phyloP scores from a whole-genome alignment of 2,888 invertebrate genomes.

The Ichneumoninae sp. region DNA sequence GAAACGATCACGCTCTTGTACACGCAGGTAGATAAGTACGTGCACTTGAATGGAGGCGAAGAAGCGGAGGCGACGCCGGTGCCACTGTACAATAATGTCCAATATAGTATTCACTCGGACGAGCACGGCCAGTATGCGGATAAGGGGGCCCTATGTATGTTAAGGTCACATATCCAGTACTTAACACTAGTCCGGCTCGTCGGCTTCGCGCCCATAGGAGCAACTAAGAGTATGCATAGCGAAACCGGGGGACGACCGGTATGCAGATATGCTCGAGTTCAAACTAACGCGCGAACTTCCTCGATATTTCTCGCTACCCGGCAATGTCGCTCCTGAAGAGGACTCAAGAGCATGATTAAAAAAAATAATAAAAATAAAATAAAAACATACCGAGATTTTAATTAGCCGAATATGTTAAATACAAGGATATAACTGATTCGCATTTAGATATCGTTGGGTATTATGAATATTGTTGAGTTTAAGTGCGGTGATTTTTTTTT shows the following conservation, averaged over 20 bases:
- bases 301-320: background rate
- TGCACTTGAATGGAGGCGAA: constrained; percentile 2
- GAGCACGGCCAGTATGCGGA: background rate
- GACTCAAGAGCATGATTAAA: background rate
- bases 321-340: background rate
- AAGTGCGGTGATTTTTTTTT: background rate
- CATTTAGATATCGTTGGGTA: background rate
- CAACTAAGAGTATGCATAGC: background rate
- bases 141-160: constrained; percentile 29
- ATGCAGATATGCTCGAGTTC: constrained; percentile 45
- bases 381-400: background rate
- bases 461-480: background rate
- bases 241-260: constrained; percentile 23
- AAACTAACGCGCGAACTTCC: constrained; percentile 20
- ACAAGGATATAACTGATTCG: background rate
- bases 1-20: constrained; percentile 2
- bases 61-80: background rate
- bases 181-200: constrained; percentile 28
- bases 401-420: background rate
- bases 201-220: constrained; percentile 8
- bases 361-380: background rate
- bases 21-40: background rate
- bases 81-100: constrained; percentile 24
- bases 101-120: constrained; percentile 40
- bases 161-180: constrained; percentile 38